Base-by-base conservation (phyloP, 2,113 vertebrate species). In the Ceyx margarethae region DNA sequence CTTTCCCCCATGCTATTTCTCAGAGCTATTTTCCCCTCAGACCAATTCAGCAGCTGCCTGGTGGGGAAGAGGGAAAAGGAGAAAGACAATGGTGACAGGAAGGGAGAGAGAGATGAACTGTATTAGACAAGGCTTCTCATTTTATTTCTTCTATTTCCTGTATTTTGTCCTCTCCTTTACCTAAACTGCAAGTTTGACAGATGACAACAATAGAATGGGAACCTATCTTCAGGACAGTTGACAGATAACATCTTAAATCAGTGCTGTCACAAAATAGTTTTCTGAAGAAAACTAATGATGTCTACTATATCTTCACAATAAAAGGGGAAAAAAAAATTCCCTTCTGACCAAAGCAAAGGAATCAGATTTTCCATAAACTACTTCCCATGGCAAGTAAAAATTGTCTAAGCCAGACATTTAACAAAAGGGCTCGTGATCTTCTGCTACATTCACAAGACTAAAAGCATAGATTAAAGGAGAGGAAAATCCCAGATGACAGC, bases 1-100 rank as follows among this genome's bases (percentile, higher is more conserved):
- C 68, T 78, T 58, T 53, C 7, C 31, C 25, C 5, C 11, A 1
- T 21, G 3, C 8, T 60, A 16, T 15, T 64, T 67, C 53, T 20
- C 26, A 68, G 9, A 66, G 28, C 10, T 89, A 51, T 60, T 81
- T 35, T n/a, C 17, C 26, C 4, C 16, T 76, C 10, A 68, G 48
- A 73, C 6, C 31, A 75, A 19, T 40, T 81, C 45, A 57, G 13
- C 18, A 85, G 7, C 23, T 68, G 0, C 31, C 22, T 61, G 15
- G 7, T 78, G 57, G 10, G 6, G 26, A 61, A 1, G 0, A 0
- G 6, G 15, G 6, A 71, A n/a, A 45, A 78, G 37, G 10, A 51
- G 5, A 53, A 5, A 13, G 13, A 15, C 35, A 66, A 17, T 13
- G 13, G 16, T 10, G 28, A 19, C 11, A 29, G 11, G 7, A 9